These are phyloP conservation scores for Brachionus koreanus DNA, from an alignment of 1,140 invertebrate species.

Conservation along the genomic window DNA sequence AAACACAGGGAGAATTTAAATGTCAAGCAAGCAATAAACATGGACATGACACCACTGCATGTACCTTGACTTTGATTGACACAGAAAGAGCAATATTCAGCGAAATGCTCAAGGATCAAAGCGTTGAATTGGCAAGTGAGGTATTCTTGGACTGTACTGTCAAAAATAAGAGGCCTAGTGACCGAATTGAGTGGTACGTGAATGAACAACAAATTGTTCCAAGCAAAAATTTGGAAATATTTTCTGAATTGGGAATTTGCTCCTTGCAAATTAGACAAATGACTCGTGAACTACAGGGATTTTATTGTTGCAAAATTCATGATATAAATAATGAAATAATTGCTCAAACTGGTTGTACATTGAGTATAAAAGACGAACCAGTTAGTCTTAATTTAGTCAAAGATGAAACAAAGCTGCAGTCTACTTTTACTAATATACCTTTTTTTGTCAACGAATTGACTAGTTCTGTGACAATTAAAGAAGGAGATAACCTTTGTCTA, in stretches of 20 bases:
- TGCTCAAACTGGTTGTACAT: conserved; percentile 11
- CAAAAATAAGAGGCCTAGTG: background rate
- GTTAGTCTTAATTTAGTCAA: background rate
- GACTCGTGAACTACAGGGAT: background rate
- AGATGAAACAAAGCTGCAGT: background rate
- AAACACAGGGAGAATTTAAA: conserved; percentile 24
- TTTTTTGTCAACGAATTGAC: conserved; percentile 32
- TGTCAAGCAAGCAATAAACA: conserved; percentile 20
- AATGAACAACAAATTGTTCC: background rate
- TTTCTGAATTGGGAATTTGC: conserved; percentile 22
- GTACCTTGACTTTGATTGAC: background rate
- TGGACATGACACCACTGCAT: conserved; percentile 22
- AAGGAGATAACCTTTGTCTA: background rate
- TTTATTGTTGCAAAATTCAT: background rate
- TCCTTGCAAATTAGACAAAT: conserved; percentile 31
- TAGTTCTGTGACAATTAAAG: background rate
- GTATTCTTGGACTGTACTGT: conserved; percentile 36
- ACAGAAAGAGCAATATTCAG: background rate
- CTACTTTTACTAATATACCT: conserved; percentile 7
- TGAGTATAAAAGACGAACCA: background rate
- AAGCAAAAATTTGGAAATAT: conserved; percentile 6
- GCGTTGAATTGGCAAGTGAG: background rate
- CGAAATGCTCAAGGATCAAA: background rate
- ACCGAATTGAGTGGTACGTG: background rate
- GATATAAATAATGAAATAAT: background rate